Evolutionary conservation across 2,797 vertebrate genomes (phyloP).

Genomic region (Amphiprion clarkii): DNA sequence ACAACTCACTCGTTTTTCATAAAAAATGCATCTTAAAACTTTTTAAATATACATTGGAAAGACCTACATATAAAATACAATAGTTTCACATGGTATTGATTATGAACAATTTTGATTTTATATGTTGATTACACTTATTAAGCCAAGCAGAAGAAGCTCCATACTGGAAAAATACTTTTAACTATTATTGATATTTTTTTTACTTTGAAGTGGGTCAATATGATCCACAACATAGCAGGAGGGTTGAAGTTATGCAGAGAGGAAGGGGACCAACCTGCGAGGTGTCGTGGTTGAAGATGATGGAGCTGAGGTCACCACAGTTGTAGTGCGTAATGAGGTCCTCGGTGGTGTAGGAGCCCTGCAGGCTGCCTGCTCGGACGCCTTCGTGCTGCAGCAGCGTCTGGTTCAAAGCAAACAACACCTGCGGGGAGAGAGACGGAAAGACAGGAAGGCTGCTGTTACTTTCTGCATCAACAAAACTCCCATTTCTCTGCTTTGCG

Average conservation of each 20-base stretch:
- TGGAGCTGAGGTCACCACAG: conserved; percentile 90
- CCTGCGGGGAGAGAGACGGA: conserved; percentile 75
- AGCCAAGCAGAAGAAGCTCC: too few relatives aligned
- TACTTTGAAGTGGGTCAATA: too few relatives aligned
- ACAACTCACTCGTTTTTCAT: too few relatives aligned
- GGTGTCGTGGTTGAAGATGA: conserved; percentile 85
- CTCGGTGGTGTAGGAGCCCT: conserved; percentile 90
- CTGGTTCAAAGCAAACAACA: conserved; percentile 94
- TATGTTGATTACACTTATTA: too few relatives aligned
- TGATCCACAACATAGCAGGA: too few relatives aligned
- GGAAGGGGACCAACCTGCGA: conserved; percentile 84
- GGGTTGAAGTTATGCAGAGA: background rate
- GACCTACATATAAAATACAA: too few relatives aligned
- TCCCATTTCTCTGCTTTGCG: conserved; percentile 18
- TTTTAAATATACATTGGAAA: too few relatives aligned
- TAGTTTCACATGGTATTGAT: too few relatives aligned
- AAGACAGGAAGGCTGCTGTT: conserved; percentile 30
- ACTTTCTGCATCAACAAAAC: conserved; percentile 39
- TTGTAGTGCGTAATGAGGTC: conserved; percentile 94
- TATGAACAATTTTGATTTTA: too few relatives aligned
- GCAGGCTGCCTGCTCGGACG: conserved; percentile 88
- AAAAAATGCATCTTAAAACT: too few relatives aligned
- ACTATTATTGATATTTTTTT: too few relatives aligned
- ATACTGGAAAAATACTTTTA: too few relatives aligned
- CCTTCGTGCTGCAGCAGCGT: conserved; percentile 92